A percentile compares a stretch with the other conserved stretches of the same genome.
Evolutionary conservation across 2,888 invertebrate genomes (phyloP).

Genomic region (Aporophyla nigra): DNA sequence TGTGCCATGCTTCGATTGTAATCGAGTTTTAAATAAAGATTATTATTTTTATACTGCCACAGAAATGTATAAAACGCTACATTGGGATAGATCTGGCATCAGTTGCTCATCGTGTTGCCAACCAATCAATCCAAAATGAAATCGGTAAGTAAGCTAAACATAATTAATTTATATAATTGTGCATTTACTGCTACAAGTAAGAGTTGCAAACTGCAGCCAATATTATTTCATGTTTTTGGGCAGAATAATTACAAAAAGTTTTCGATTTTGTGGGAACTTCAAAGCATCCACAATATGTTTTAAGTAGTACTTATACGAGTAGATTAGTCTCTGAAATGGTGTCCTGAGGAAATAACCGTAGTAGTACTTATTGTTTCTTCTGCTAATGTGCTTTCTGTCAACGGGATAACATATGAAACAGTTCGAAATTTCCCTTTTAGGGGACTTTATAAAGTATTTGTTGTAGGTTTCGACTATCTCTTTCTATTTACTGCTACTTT

Average conservation of each 20-base stretch:
- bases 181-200: background rate
- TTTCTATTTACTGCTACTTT: background rate
- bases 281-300: background rate
- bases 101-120: conserved; percentile 35
- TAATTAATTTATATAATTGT: background rate
- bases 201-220: background rate
- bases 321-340: too few relatives aligned
- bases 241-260: background rate
- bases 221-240: background rate
- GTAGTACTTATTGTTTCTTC: background rate
- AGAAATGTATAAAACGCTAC: conserved; percentile 48
- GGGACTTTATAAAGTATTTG: background rate
- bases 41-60: background rate
- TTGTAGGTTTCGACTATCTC: background rate
- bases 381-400: conserved; percentile 7
- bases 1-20: conserved; percentile 9
- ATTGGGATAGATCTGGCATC: conserved; percentile 14
- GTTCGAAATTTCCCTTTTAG: background rate
- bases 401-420: background rate
- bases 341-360: too few relatives aligned
- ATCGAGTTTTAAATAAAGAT: conserved; percentile 16
- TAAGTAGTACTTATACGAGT: background rate
- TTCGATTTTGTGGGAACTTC: background rate
- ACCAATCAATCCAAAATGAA: conserved; percentile 33
- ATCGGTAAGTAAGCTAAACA: conserved; percentile 33